These are phyloP conservation scores for Gorsachius magnificus DNA, from an alignment of 2,797 vertebrate genomes.

Conservation along the genomic window DNA sequence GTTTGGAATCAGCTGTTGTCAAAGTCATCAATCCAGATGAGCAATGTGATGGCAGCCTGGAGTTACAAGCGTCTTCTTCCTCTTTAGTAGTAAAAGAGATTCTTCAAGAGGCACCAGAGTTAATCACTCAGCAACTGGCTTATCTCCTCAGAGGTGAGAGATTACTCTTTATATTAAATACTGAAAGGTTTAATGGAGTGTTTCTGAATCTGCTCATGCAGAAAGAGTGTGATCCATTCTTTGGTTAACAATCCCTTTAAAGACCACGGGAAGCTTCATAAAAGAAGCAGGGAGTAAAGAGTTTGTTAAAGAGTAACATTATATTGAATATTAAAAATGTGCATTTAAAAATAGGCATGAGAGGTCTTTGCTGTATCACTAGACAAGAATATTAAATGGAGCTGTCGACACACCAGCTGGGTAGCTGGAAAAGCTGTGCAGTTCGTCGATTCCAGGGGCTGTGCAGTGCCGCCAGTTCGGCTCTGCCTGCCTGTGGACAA, in stretches of 20 bases:
- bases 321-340: constrained; percentile 82
- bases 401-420: constrained; percentile 58
- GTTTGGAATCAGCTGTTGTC: constrained; percentile 86
- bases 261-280: constrained; percentile 82
- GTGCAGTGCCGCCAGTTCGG: background rate
- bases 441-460: constrained; percentile 48
- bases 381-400: constrained; percentile 73
- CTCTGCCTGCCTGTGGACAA: constrained; percentile 18
- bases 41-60: constrained; percentile 74
- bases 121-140: constrained; percentile 87
- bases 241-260: constrained; percentile 92
- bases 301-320: constrained; percentile 84
- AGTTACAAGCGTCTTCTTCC: constrained; percentile 75
- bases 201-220: constrained; percentile 83
- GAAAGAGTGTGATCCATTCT: constrained; percentile 88
- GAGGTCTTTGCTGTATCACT: constrained; percentile 65
- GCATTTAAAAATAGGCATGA: constrained; percentile 77
- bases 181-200: constrained; percentile 90
- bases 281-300: constrained; percentile 82
- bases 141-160: constrained; percentile 93
- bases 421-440: constrained; percentile 49
- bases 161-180: constrained; percentile 73
- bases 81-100: constrained; percentile 87
- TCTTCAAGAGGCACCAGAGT: constrained; percentile 90
- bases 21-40: constrained; percentile 86